A percentile compares a stretch with the other conserved stretches of the same genome.
These are phyloP conservation scores for Nansenia antarctica DNA, from an alignment of 2,113 vertebrate species.

Conservation along the genomic window DNA sequence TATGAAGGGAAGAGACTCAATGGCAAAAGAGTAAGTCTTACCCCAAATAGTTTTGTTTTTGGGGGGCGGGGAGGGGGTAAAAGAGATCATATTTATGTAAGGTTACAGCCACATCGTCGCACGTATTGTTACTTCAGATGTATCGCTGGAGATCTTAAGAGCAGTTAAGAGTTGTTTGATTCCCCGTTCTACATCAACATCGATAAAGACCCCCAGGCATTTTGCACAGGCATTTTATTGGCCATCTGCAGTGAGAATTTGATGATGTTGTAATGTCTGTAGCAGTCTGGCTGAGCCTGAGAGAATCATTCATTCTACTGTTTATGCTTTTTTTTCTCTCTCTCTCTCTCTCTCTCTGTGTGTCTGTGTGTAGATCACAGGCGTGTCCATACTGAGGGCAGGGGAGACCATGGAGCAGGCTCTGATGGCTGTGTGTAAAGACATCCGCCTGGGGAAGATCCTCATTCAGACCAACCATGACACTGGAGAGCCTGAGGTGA, in stretches of 20 bases:
- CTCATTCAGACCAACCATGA: constrained; percentile 92
- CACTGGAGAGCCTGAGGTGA: constrained; percentile 85
- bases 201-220: too few relatives aligned
- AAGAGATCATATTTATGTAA: too few relatives aligned
- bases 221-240: not conserved
- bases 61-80: too few relatives aligned
- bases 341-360: too few relatives aligned
- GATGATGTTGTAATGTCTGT: not conserved
- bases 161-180: not conserved
- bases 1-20: constrained; percentile 86
- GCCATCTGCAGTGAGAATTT: not conserved
- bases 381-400: constrained; percentile 86
- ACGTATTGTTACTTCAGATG: not conserved
- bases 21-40: constrained; percentile 80
- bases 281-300: not conserved
- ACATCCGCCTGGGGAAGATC: constrained; percentile 90
- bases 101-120: not conserved
- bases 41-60: not conserved
- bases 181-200: not conserved
- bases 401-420: constrained; percentile 94
- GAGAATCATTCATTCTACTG: not conserved
- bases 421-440: constrained; percentile 87
- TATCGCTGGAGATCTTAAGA: not conserved
- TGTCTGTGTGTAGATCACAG: constrained; percentile 77
- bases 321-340: too few relatives aligned